Evolutionary conservation across 2,888 invertebrate genomes (phyloP).

Genomic region (Campaea margaritaria): DNA sequence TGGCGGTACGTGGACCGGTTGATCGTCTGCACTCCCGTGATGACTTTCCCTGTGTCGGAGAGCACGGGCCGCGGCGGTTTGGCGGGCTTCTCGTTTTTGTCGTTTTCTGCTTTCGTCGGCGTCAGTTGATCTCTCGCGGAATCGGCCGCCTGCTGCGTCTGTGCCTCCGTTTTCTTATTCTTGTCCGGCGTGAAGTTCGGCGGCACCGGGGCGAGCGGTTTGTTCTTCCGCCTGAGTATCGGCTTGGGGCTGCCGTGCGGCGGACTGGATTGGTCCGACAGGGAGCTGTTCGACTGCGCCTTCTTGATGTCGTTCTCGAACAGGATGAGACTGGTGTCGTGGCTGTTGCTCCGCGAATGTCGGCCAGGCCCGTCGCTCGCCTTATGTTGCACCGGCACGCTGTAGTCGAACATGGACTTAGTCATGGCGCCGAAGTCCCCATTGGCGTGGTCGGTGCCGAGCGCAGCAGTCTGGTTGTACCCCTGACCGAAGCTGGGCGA

Average conservation of each 20-base stretch:
- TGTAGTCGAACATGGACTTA: constrained; percentile 75
- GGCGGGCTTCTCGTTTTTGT: constrained; percentile 82
- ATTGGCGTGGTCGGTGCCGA: constrained; percentile 71
- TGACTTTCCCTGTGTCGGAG: constrained; percentile 78
- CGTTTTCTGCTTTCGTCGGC: constrained; percentile 64
- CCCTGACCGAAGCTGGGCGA: constrained; percentile 71
- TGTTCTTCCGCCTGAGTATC: constrained; percentile 89
- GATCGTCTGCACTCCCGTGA: constrained; percentile 85
- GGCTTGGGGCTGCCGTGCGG: constrained; percentile 91
- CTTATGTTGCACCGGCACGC: neutral
- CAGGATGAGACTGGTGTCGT: constrained; percentile 84
- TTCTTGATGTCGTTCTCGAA: constrained; percentile 82
- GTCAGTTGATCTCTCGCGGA: constrained; percentile 45
- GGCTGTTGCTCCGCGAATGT: constrained; percentile 86
- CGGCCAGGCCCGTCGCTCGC: constrained; percentile 56
- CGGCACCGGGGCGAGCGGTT: constrained; percentile 89
- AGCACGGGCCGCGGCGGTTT: constrained; percentile 87
- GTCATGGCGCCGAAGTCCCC: constrained; percentile 74
- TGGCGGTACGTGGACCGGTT: constrained; percentile 86
- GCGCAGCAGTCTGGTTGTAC: constrained; percentile 73
- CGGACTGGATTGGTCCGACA: constrained; percentile 88
- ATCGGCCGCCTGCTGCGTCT: constrained; percentile 46
- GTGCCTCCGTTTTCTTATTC: constrained; percentile 62
- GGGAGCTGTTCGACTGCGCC: constrained; percentile 88
- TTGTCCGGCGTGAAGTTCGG: constrained; percentile 85